Evolutionary conservation across 1,140 invertebrate genomes (phyloP).

Genomic region (Ips typographus): DNA sequence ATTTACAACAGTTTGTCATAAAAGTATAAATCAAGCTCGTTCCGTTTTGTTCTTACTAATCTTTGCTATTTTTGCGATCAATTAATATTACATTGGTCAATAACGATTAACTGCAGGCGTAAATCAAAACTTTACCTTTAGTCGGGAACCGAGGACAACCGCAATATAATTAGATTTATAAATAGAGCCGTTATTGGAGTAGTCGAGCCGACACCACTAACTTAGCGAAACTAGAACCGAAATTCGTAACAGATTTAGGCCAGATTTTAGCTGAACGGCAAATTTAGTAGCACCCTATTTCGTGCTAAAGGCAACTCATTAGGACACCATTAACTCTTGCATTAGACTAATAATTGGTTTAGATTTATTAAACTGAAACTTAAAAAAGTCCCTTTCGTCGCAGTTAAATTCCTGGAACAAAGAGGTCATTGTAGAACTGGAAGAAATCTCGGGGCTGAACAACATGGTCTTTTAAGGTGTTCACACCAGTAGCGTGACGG

Average conservation of each 20-base stretch:
- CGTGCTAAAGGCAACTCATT: constrained; percentile 27
- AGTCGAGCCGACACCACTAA: not conserved
- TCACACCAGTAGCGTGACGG: constrained; percentile 16
- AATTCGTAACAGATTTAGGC: constrained; percentile 19
- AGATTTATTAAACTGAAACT: constrained; percentile 17
- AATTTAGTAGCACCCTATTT: constrained; percentile 28
- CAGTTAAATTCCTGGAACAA: constrained; percentile 20
- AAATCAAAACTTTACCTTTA: constrained; percentile 14
- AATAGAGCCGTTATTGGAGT: constrained; percentile 5
- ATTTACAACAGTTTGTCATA: too few species aligned
- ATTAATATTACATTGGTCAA: not conserved
- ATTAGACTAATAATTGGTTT: constrained; percentile 33
- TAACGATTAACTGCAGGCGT: constrained; percentile 1
- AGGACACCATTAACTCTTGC: constrained; percentile 28
- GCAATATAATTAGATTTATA: constrained; percentile 9
- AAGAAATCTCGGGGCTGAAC: constrained; percentile 14
- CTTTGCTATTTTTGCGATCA: too few species aligned
- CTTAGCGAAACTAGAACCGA: constrained; percentile 9
- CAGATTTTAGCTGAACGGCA: constrained; percentile 22
- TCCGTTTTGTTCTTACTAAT: too few species aligned
- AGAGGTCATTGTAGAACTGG: constrained; percentile 15
- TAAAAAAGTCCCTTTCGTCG: constrained; percentile 16
- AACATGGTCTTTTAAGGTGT: constrained; percentile 25
- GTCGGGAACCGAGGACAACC: not conserved
- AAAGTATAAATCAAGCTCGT: too few species aligned